phyloP scores from a whole-genome alignment of 1,140 invertebrate species.

The Meloidogyne floridensis region DNA sequence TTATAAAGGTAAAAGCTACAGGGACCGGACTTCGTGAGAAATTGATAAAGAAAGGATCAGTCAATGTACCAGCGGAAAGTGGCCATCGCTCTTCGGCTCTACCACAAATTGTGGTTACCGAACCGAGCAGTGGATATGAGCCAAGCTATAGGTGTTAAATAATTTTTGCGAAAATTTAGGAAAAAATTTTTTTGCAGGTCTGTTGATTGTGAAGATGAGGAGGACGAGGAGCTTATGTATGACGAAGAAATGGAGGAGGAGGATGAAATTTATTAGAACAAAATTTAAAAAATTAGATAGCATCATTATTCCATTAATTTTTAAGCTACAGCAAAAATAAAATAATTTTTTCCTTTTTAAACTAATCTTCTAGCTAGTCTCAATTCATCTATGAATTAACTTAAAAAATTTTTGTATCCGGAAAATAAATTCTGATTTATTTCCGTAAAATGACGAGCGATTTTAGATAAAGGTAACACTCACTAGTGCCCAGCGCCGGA shows the following conservation, averaged over 20 bases:
- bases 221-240: not conserved
- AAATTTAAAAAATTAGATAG: no score
- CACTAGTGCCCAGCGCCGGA: no score
- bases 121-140: conserved; percentile 23
- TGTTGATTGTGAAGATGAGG: not conserved
- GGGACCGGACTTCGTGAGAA: not conserved
- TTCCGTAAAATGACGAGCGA: no score
- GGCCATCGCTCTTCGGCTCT: not conserved
- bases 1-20: not conserved
- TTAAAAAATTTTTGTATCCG: no score
- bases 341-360: no score
- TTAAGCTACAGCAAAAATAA: no score
- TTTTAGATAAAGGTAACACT: no score
- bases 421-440: no score
- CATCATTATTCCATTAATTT: no score
- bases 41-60: conserved; percentile 7
- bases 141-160: not conserved
- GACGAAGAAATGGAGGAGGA: not conserved
- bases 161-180: not conserved
- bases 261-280: conserved; percentile 5
- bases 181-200: not conserved
- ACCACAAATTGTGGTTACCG: conserved; percentile 26
- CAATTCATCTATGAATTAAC: no score
- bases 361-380: no score
- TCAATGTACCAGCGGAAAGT: not conserved